Percentiles rank a stretch among this genome's conserved stretches.
phyloP scores from a whole-genome alignment of 2,888 invertebrate genomes.

The Plagiodera versicolora region DNA sequence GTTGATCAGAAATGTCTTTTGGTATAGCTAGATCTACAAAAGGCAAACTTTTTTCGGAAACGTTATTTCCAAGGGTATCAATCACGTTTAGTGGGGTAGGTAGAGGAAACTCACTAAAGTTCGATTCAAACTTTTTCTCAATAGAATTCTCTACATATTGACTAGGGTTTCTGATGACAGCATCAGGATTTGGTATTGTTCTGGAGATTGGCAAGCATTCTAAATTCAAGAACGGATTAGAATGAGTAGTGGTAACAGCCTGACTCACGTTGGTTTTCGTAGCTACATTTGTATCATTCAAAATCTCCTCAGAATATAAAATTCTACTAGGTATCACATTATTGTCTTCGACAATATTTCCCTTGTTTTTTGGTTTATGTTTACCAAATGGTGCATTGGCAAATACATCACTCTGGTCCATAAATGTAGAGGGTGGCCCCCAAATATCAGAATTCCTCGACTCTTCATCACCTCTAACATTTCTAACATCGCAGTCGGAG shows the following conservation, averaged over 20 bases:
- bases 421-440: constrained; percentile 51
- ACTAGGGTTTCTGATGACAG: constrained; percentile 35
- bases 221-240: constrained; percentile 49
- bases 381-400: constrained; percentile 68
- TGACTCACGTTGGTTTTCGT: constrained; percentile 11
- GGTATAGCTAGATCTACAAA: constrained; percentile 24
- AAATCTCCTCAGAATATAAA: constrained; percentile 3
- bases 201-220: constrained; percentile 27
- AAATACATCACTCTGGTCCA: constrained; percentile 65
- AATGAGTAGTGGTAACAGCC: constrained; percentile 23
- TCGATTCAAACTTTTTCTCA: constrained; percentile 45
- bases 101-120: constrained; percentile 33
- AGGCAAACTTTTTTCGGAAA: constrained; percentile 28
- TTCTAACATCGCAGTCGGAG: constrained; percentile 58
- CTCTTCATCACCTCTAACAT: constrained; percentile 37
- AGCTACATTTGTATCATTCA: background rate
- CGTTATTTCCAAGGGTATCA: constrained; percentile 37
- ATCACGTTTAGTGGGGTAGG: constrained; percentile 17
- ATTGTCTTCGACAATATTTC: constrained; percentile 3
- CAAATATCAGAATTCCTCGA: constrained; percentile 43
- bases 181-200: constrained; percentile 3
- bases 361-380: constrained; percentile 32
- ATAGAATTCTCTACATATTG: constrained; percentile 19
- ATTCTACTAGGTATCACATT: constrained; percentile 6
- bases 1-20: constrained; percentile 15